phyloP scores from a whole-genome alignment of 2,888 invertebrate genomes.

The Lymantria monacha region DNA sequence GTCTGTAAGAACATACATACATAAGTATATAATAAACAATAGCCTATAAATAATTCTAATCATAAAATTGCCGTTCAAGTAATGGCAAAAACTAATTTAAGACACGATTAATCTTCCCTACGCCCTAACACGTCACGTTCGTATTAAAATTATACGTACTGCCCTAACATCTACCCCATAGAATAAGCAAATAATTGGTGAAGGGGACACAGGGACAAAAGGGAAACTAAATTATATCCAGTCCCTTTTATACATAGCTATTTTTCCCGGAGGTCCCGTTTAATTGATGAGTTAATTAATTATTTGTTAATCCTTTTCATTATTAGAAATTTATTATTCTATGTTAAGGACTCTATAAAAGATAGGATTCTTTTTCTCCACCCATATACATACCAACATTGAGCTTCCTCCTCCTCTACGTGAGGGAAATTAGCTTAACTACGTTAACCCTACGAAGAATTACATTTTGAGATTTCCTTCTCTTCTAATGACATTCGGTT shows the following conservation, averaged over 20 bases:
- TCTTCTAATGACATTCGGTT: too few species aligned
- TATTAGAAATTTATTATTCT: too few species aligned
- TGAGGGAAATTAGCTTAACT: too few species aligned
- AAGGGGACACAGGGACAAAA: conserved; percentile 38
- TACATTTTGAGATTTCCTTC: too few species aligned
- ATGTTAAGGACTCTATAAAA: too few species aligned
- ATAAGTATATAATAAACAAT: too few species aligned
- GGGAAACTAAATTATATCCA: conserved; percentile 39
- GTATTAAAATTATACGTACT: conserved; percentile 17
- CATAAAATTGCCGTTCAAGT: conserved; percentile 28
- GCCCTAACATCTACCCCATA: conserved; percentile 19
- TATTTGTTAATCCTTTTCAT: neutral
- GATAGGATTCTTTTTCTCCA: too few species aligned
- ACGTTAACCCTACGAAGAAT: too few species aligned
- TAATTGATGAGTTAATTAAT: conserved; percentile 43
- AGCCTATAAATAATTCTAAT: conserved; percentile 10
- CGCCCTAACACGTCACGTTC: conserved; percentile 33
- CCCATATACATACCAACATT: too few species aligned
- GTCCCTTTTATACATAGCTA: conserved; percentile 21
- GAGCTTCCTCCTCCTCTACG: too few species aligned
- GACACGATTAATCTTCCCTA: conserved; percentile 49
- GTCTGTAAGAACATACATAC: too few species aligned
- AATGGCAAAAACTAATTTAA: conserved; percentile 42
- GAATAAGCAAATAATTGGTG: conserved; percentile 29
- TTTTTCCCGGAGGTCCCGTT: conserved; percentile 26